Evolutionary conservation across 2,888 invertebrate species (phyloP), one percentile per base, ranked within the genome.

Genomic region (Exocentrus adspersus): DNA sequence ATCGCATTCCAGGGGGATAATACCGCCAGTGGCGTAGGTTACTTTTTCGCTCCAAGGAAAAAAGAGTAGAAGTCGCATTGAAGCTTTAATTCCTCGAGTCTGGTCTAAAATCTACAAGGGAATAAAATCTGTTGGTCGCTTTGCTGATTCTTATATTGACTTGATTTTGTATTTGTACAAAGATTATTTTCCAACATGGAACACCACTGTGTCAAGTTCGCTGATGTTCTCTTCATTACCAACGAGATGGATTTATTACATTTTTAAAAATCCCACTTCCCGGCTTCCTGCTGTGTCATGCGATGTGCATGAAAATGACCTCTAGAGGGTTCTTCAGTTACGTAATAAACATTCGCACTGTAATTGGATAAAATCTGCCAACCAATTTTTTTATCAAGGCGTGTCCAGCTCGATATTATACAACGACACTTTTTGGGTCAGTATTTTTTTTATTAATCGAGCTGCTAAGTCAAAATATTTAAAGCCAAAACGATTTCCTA

Each of bases 201-300:
- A 20, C 42, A 7, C 37, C 14, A 37, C 37, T 41, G 41, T 7
- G 14, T 20, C 46, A 3, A 37, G 12, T 2, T 9, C 12, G 16
- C 20, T 41, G 52, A 20, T 43, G 16, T 24, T 19, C 24, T 45
- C 46, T 30, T 46, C 57, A 43, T 43, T 46, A 57, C 14, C n/a
- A 7, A n/a, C 30, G 32, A 46, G 46, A 56, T 45, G 46, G 56
- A 57, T 57, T 57, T 57, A 32, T 57, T 57, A 32, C 57, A 46
- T 57, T 57, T 54, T 46, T 57, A 57, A n/a, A n/a, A 57, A 57
- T 57, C 57, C 57, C 46, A 46, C 57, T 45, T 56, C 45, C 20
- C 32, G 45, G 46, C 32, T 32, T n/a, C 43, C 9, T 21, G 21
- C 24, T 37, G 37, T n/a, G 30, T 7, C 30, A 30, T 43, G 28